Percentiles rank a stretch among this genome's conserved stretches.
Conservation (phyloP, 2,113 vertebrate species). For the Epinephelus cyanopodus region DNA sequence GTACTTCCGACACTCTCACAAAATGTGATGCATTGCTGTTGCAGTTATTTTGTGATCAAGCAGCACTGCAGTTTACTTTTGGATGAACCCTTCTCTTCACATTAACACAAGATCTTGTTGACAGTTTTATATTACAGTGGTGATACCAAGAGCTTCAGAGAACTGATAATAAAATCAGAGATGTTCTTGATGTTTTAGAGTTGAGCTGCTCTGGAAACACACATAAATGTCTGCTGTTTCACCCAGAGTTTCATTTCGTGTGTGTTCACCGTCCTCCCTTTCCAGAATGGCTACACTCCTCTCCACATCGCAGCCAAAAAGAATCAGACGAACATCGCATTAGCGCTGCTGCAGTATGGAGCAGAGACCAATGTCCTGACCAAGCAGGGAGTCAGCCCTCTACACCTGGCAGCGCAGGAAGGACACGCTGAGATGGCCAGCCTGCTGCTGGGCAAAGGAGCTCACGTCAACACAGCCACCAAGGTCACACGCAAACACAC, state of each 20-base stretch:
- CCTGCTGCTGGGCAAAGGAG: slow-evolving; percentile 91
- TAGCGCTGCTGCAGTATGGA: slow-evolving; percentile 89
- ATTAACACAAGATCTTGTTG: background rate
- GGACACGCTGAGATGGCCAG: slow-evolving; percentile 93
- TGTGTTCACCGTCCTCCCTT: background rate
- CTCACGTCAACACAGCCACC: slow-evolving; percentile 90
- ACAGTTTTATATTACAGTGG: background rate
- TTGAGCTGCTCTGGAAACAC: background rate
- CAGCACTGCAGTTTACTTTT: background rate
- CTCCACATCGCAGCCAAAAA: slow-evolving; percentile 98
- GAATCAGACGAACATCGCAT: slow-evolving; percentile 94
- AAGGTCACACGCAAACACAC: slow-evolving; percentile 85
- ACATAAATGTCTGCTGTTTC: background rate
- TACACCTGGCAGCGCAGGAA: slow-evolving; percentile 95
- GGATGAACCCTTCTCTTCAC: background rate
- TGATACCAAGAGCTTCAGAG: background rate
- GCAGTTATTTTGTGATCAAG: background rate
- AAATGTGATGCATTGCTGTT: background rate
- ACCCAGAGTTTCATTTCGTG: background rate
- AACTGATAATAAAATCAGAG: background rate
- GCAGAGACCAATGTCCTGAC: slow-evolving; percentile 93
- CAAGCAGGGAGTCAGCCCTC: slow-evolving; percentile 94
- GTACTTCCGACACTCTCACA: background rate
- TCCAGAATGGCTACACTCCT: slow-evolving; percentile 96
- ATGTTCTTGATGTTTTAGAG: background rate